Base-by-base conservation (phyloP, 1,140 invertebrate species). In the Drosophila asahinai region DNA sequence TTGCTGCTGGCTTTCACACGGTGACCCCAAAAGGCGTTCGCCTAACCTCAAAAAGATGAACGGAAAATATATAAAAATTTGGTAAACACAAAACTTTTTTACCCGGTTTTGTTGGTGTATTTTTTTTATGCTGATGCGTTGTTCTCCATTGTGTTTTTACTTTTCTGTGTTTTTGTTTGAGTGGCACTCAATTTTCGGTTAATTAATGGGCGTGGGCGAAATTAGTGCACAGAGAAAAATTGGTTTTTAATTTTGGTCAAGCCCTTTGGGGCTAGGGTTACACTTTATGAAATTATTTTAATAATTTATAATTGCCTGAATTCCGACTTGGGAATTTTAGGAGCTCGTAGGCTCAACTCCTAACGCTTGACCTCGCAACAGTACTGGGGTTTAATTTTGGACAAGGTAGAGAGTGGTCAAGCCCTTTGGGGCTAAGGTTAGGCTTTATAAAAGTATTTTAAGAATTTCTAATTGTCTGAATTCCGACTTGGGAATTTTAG, bases 41-140 rank as follows among this genome's bases (percentile, higher is more conserved):
- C 68, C 80, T 77, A 81, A 77, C 80, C 80, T 81, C 68, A 72
- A 77, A 81, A 81, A 70, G 54, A 71, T 71, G 63, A 68, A 71
- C 67, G 42, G 30, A 77, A 83, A 83, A 79, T 83, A 68, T 79
- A 64, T 57, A 78, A 81, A 57, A 70, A 63, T 66, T 82, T 82
- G 66, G 68, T 83, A 79, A 82, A 83, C 80, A 83, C 77, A 80
- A 67, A 76, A 57, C 54, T 57, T 57, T 57, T 57, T 57, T 25
- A 57, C 19, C 25, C 54, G 36, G 45, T 9, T 55, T 36, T 55
- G 52, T 14, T 55, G 52, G 7, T 12, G 27, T 6, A 0, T 15
- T 25, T 59, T 70, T 75, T 80, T 80, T 61, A 80, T 79, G 76
- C 80, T 76, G 64, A 83, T 82, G 80, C 57, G 61, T 68, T n/a